Percentiles rank a stretch among this genome's conserved stretches.
These are phyloP conservation scores for Chrysolina haemoptera DNA, from an alignment of 2,888 invertebrate genomes.

Conservation along the genomic window DNA sequence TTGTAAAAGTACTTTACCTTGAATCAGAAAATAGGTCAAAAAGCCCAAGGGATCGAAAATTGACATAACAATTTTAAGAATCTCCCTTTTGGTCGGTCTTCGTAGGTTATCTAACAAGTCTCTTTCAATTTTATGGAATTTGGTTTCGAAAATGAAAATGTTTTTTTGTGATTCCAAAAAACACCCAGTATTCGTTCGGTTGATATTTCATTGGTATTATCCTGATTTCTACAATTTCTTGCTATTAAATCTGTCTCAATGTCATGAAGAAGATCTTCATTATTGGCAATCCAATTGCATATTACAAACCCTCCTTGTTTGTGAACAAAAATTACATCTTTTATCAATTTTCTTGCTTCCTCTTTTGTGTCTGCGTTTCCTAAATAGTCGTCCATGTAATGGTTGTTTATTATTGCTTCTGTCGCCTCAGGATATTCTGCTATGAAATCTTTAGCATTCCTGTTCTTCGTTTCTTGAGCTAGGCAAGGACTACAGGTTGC, in stretches of 20 bases:
- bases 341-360: background rate
- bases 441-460: background rate
- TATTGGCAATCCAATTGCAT: background rate
- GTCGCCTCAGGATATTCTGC: background rate
- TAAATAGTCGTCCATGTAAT: background rate
- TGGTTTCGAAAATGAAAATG: background rate
- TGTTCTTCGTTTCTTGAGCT: background rate
- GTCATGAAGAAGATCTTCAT: background rate
- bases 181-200: background rate
- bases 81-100: background rate
- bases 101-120: background rate
- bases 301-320: background rate
- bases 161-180: background rate
- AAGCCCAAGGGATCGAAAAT: background rate
- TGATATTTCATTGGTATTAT: background rate
- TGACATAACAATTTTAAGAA: constrained; percentile 7
- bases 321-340: background rate
- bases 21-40: background rate
- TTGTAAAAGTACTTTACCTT: background rate
- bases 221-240: background rate
- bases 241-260: background rate
- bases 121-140: background rate
- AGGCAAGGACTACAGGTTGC: background rate
- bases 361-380: background rate
- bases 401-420: constrained; percentile 11